A percentile compares a stretch with the other conserved stretches of the same genome.
phyloP scores from a whole-genome alignment of 2,113 vertebrate species.

The Pygoscelis adeliae region DNA sequence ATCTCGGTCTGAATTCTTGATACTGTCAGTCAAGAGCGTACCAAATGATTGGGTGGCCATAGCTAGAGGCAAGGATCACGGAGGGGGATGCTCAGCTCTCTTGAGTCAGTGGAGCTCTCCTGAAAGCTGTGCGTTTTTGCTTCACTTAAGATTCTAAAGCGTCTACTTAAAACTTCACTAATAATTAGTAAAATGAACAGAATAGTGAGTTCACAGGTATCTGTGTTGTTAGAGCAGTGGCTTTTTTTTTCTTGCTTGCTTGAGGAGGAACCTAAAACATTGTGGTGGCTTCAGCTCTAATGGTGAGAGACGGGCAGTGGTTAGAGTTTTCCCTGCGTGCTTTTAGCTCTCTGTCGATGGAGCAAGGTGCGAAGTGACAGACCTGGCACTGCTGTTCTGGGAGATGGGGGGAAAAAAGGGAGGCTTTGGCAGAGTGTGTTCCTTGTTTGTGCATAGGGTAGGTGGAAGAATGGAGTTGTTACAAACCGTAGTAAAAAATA shows the following conservation, averaged over 20 bases:
- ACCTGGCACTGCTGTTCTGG: neutral
- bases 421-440: neutral
- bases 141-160: neutral
- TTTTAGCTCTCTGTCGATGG: neutral
- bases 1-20: neutral
- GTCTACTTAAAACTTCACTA: neutral
- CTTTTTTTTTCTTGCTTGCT: neutral
- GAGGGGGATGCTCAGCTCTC: neutral
- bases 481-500: neutral
- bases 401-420: neutral
- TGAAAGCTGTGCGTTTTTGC: neutral
- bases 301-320: neutral
- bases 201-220: neutral
- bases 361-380: neutral
- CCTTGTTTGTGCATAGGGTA: neutral
- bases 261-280: neutral
- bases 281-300: neutral
- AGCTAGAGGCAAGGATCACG: fast-evolving
- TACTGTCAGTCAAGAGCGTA: neutral
- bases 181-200: neutral
- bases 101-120: neutral
- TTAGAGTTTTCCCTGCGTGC: neutral
- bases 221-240: neutral
- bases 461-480: neutral
- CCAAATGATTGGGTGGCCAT: fast-evolving